A percentile compares a stretch with the other conserved stretches of the same genome.
These are phyloP conservation scores for Nipponia nippon DNA, from an alignment of 2,113 vertebrate species.

Conservation along the genomic window DNA sequence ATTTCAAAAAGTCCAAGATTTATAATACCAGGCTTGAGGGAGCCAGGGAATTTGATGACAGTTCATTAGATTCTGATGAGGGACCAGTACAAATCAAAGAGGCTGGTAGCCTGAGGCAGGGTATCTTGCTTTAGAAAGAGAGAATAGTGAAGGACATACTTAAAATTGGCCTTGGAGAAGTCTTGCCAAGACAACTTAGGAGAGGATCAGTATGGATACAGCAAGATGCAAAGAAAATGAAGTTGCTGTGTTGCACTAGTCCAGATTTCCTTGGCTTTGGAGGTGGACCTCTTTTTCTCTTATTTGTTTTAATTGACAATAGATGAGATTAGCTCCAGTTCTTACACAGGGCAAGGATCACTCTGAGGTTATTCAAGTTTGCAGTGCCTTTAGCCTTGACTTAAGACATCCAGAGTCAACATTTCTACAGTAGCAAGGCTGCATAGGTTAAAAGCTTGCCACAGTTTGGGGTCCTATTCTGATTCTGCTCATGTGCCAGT, in stretches of 20 bases:
- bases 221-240: not conserved
- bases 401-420: not conserved
- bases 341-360: not conserved
- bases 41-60: not conserved
- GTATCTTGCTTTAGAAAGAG: not conserved
- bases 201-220: not conserved
- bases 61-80: not conserved
- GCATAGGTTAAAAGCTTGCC: not conserved
- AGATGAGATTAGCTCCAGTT: not conserved
- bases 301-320: not conserved
- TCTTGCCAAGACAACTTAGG: not conserved
- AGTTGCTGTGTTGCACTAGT: not conserved
- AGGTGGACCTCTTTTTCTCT: not conserved
- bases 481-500: not conserved
- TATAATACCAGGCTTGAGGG: not conserved
- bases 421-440: not conserved
- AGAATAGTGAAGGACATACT: not conserved
- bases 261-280: not conserved
- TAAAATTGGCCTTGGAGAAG: not conserved
- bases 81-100: not conserved
- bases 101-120: not conserved
- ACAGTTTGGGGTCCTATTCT: not conserved
- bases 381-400: not conserved
- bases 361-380: not conserved
- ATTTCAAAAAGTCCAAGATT: constrained; percentile 38